phyloP scores from a whole-genome alignment of 2,797 vertebrate species.

The Meda fulgida region DNA sequence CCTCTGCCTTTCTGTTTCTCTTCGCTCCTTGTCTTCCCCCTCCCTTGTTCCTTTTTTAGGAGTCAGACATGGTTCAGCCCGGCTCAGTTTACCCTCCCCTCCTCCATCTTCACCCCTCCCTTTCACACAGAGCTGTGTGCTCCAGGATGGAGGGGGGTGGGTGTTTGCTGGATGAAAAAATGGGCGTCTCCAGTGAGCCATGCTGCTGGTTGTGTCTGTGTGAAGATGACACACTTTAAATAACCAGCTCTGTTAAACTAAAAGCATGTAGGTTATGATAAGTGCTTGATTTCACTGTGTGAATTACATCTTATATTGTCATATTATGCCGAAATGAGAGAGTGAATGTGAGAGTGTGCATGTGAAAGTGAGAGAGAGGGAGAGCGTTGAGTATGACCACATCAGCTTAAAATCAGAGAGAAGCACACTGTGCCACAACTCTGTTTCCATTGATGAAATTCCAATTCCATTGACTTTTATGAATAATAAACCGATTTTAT shows the following conservation, averaged over 20 bases:
- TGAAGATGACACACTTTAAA: slow-evolving; percentile 12
- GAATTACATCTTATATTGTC: not conserved
- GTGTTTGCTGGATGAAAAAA: slow-evolving; percentile 18
- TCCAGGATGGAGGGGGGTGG: slow-evolving; percentile 27
- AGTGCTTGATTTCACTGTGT: not conserved
- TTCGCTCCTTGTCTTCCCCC: slow-evolving; percentile 61
- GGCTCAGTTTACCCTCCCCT: slow-evolving; percentile 75
- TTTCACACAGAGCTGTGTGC: slow-evolving; percentile 42
- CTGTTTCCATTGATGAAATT: not conserved
- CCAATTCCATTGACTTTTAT: too few relatives aligned
- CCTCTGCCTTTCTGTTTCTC: slow-evolving; percentile 58
- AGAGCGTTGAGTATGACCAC: slow-evolving; percentile 3
- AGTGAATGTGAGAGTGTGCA: too few relatives aligned
- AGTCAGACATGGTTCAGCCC: slow-evolving; percentile 77
- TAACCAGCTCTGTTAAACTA: not conserved
- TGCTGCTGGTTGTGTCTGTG: slow-evolving; percentile 1
- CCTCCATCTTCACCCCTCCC: slow-evolving; percentile 64
- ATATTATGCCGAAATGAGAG: not conserved
- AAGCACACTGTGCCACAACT: not conserved
- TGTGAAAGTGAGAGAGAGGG: not conserved
- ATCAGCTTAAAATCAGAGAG: not conserved
- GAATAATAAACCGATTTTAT: not conserved
- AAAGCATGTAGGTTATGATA: not conserved
- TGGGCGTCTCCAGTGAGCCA: slow-evolving; percentile 22
- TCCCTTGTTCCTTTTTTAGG: slow-evolving; percentile 69